Evolutionary conservation across 1,140 invertebrate genomes (phyloP).

Genomic region (Eumeta japonica): DNA sequence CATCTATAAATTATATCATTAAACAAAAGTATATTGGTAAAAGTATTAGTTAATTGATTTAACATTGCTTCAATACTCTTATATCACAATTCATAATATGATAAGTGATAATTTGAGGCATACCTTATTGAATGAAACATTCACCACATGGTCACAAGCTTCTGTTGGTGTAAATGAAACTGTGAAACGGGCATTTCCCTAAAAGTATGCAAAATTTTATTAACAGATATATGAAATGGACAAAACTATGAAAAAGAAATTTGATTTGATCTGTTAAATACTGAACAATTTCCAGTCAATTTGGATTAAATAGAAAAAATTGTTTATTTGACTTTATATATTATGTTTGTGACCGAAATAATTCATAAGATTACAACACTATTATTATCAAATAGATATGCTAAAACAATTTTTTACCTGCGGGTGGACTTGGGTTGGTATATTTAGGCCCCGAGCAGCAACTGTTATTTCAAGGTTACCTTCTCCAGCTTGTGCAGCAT

Average conservation of each 20-base stretch:
- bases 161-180: conserved; percentile 94
- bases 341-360: no score
- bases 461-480: conserved; percentile 98
- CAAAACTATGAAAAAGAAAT: no score
- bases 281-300: conserved; percentile 1
- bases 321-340: no score
- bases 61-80: no score
- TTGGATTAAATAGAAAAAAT: conserved; percentile 1
- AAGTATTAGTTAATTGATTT: no score
- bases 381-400: neutral
- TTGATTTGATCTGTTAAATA: no score
- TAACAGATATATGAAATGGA: no score
- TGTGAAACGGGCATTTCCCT: conserved; percentile 77
- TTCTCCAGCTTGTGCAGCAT: conserved; percentile 94
- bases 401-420: conserved; percentile 65
- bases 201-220: conserved; percentile 21
- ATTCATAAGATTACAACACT: no score
- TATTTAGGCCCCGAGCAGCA: conserved; percentile 87
- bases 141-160: conserved; percentile 90
- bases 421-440: conserved; percentile 96
- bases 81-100: no score
- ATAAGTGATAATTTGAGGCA: no score
- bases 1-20: no score
- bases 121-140: conserved; percentile 94
- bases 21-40: no score